phyloP scores from a whole-genome alignment of 1,140 invertebrate genomes.

The Andricus grossulariae region DNA sequence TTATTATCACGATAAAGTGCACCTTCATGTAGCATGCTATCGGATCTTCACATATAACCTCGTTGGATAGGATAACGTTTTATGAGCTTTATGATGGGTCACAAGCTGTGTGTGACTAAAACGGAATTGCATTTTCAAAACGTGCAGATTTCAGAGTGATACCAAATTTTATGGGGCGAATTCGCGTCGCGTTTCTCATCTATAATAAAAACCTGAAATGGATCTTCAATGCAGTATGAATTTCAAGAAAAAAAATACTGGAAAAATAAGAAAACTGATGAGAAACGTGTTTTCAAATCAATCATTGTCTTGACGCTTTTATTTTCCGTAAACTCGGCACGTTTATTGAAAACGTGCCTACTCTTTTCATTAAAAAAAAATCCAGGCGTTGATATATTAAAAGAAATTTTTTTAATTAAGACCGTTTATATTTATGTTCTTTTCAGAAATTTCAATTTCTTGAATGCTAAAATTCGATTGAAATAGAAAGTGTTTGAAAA shows the following conservation, averaged over 20 bases:
- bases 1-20: slow-evolving; percentile 8
- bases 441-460: too few species aligned
- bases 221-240: neutral
- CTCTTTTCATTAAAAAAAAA: too few species aligned
- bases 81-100: neutral
- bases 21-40: slow-evolving; percentile 4
- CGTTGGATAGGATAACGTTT: slow-evolving; percentile 9
- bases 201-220: neutral
- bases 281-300: neutral
- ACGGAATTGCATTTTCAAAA: neutral
- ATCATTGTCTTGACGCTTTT: neutral
- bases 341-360: too few species aligned
- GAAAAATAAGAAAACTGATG: neutral
- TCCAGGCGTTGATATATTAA: too few species aligned
- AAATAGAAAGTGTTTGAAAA: too few species aligned
- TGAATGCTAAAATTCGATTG: too few species aligned
- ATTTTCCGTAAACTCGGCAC: neutral
- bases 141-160: neutral
- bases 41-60: neutral
- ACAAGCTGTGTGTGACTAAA: neutral
- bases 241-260: neutral
- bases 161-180: neutral
- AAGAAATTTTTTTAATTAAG: too few species aligned
- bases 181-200: neutral
- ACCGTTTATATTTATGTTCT: too few species aligned